A percentile compares a stretch with the other conserved stretches of the same genome.
Evolutionary conservation across 2,888 invertebrate species (phyloP).

Genomic region (Oegoconia quadripuncta): DNA sequence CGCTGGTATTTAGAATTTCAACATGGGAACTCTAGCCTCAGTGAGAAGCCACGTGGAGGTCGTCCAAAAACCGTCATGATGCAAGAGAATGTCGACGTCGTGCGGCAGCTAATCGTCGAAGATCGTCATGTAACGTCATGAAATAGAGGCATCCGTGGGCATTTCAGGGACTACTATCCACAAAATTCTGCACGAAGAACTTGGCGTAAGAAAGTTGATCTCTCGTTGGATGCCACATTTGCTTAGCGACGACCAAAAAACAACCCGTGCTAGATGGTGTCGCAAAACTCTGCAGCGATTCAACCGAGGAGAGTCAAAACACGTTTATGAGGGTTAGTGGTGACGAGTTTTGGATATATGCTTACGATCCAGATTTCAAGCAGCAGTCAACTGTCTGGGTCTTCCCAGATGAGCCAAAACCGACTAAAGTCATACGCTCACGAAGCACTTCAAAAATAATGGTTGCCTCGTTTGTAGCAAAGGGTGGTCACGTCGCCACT

Average conservation of each 20-base stretch:
- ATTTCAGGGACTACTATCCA: too few relatives aligned
- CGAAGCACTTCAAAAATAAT: constrained; percentile 15
- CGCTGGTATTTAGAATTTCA: constrained; percentile 14
- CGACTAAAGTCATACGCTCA: constrained; percentile 12
- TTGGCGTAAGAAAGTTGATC: constrained; percentile 19
- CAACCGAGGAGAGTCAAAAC: too few relatives aligned
- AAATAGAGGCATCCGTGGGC: too few relatives aligned
- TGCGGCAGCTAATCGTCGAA: constrained; percentile 18
- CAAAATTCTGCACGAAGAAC: constrained; percentile 20
- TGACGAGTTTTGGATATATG: constrained; percentile 17
- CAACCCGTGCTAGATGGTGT: constrained; percentile 19
- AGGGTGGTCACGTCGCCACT: too few relatives aligned
- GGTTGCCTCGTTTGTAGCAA: too few relatives aligned
- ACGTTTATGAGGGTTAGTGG: too few relatives aligned
- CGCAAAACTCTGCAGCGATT: too few relatives aligned
- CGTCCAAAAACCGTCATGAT: constrained; percentile 21
- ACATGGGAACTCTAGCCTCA: constrained; percentile 17
- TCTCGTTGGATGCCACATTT: constrained; percentile 20
- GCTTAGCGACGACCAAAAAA: constrained; percentile 21
- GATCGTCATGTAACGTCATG: constrained; percentile 24
- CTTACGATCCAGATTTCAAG: constrained; percentile 6
- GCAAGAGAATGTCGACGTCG: constrained; percentile 19
- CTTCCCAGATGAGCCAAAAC: constrained; percentile 11
- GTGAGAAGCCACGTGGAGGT: constrained; percentile 19
- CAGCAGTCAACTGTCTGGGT: constrained; percentile 7